Percentiles rank a stretch among this genome's conserved stretches.
Evolutionary conservation across 2,888 invertebrate genomes (phyloP).

Genomic region (Macrosoma leucophasiata): DNA sequence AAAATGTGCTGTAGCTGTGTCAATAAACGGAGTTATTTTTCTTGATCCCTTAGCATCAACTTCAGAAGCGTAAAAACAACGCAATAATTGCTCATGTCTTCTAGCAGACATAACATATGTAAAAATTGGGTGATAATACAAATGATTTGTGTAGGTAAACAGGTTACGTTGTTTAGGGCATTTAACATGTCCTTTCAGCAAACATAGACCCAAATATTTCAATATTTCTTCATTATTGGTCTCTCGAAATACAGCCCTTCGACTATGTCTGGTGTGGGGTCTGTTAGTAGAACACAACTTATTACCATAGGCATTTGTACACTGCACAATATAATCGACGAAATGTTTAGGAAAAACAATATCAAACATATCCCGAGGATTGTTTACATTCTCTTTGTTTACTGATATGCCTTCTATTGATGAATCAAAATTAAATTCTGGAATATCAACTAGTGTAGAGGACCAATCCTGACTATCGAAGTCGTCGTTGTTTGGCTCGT

Average conservation of each 20-base stretch:
- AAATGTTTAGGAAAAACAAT: slow-evolving; percentile 14
- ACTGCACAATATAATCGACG: slow-evolving; percentile 17
- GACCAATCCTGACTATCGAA: slow-evolving; percentile 14
- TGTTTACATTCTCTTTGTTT: slow-evolving; percentile 13
- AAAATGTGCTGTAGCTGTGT: slow-evolving; percentile 23
- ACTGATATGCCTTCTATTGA: slow-evolving; percentile 14
- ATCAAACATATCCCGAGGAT: slow-evolving; percentile 15
- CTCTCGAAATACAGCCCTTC: slow-evolving; percentile 13
- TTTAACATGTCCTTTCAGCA: slow-evolving; percentile 16
- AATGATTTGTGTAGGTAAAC: slow-evolving; percentile 19
- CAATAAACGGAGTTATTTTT: slow-evolving; percentile 25
- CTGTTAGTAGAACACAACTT: slow-evolving; percentile 14
- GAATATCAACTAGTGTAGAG: slow-evolving; percentile 16
- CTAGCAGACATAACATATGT: slow-evolving; percentile 24
- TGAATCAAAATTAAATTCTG: slow-evolving; percentile 19
- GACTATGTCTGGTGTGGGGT: slow-evolving; percentile 19
- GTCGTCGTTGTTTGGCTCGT: slow-evolving; percentile 12
- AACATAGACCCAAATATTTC: slow-evolving; percentile 19
- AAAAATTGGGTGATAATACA: slow-evolving; percentile 28
- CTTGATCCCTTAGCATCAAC: slow-evolving; percentile 23
- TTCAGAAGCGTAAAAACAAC: slow-evolving; percentile 26
- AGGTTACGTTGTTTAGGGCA: slow-evolving; percentile 17
- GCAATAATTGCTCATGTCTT: slow-evolving; percentile 26
- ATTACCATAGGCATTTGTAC: slow-evolving; percentile 20
- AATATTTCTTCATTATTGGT: slow-evolving; percentile 15